Evolutionary conservation across 2,888 invertebrate species (phyloP), one percentile per base, ranked within the genome.

Genomic region (Agrotis clavis): DNA sequence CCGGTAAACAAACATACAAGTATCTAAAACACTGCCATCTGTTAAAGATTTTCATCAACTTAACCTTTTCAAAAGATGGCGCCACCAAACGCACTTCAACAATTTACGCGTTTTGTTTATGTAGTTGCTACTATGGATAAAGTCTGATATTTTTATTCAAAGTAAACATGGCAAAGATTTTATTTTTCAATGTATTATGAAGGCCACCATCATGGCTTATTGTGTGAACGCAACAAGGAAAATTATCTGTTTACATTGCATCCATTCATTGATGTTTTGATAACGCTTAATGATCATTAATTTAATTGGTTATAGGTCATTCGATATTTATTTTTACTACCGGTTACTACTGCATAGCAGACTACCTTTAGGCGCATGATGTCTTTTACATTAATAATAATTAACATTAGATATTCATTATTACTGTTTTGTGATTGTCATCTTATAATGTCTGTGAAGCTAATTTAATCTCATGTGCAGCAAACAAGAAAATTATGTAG

Each of bases 201-300:
- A 56, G 13, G 60, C n/a, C 7, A 18, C 59, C 50, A 81, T 16
- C 48, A 67, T 57, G 1, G 59, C 21, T 61, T 47, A 72, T 74
- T 71, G 72, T 77, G 77, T 73, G 50, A 59, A 53, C 25, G 59
- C 9, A 41, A 72, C 11, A 71, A 81, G 83, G 77, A 79, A 84
- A 82, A 78, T 61, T 30, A 50, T 41, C n/a, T 80, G 79, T 83
- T 86, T 79, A 81, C 74, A 67, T 77, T 71, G 59, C 71, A 54
- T 62, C 66, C 81, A 84, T 84, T 85, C 84, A 85, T 83, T 78
- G 72, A 84, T 81, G 76, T 60, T 66, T 53, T 47, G 86, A 79
- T 78, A 76, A 64, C 16, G 51, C 16, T 54, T 85, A 72, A 79
- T 77, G 74, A 69, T 78, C 59, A 62, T 62, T n/a, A n/a, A n/a